Evolutionary conservation across 2,888 invertebrate species (phyloP), one percentile per base, ranked within the genome.

Genomic region (Orthosia cruda): DNA sequence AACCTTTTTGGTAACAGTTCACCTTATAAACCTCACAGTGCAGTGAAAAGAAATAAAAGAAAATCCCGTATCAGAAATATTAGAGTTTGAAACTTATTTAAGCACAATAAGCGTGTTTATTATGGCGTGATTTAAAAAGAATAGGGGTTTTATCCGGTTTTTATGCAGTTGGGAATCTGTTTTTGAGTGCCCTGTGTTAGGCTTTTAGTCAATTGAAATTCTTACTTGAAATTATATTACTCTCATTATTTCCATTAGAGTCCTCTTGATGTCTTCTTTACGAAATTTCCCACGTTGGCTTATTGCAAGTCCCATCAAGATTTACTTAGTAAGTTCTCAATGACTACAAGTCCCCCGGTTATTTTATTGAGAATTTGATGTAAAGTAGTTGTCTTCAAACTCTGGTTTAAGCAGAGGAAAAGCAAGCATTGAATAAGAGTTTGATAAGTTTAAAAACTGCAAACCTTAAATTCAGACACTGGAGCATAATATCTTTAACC

Each of bases 1-100:
- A 92, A 89, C 89, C 92, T 92, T 92, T 92, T 91, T 92, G 89
- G 92, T 94, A 91, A 92, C 88, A 84, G 86, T 88, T 86, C 87
- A 87, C 84, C 80, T 84, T 87, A 88, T 85, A 87, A 87, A 84
- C 84, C 84, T 83, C 74, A 74, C 67, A 62, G 65, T 80, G 77
- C 67, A 81, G 82, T 88, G 77, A 81, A 86, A 89, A 88, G 84
- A 84, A 81, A 90, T 84, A 90, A 87, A 87, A 88, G 80, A 84
- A 80, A 72, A 82, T 83, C 75, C 81, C 80, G 84, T 79, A 83
- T 81, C 79, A 81, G 79, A 79, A 84, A 85, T 76, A 80, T 85
- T 79, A 70, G 74, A 77, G 74, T 81, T 86, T 81, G 40, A 79
- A 87, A 84, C 69, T 77, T 81, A 81, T 87, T 87, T 85, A 81